Evolutionary conservation across 2,888 invertebrate genomes (phyloP).

Genomic region (Mythimna impura): DNA sequence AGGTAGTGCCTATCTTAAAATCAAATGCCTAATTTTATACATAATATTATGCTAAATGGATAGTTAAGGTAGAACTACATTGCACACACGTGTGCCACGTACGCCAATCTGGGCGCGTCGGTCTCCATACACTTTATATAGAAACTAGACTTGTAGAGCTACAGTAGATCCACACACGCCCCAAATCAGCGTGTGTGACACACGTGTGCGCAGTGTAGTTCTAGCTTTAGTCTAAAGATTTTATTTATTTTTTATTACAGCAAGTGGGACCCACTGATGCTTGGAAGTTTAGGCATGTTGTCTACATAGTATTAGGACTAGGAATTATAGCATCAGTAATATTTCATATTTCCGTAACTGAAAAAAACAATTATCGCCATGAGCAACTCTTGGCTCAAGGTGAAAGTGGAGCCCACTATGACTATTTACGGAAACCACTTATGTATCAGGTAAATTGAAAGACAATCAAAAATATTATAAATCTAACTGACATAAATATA

Average conservation of each 20-base stretch:
- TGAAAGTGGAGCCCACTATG: conserved; percentile 75
- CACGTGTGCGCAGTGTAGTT: too few species aligned
- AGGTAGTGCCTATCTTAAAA: neutral
- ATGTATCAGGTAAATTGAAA: conserved; percentile 82
- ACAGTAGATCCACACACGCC: too few species aligned
- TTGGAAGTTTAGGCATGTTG: conserved; percentile 92
- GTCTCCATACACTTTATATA: too few species aligned
- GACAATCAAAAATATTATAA: neutral
- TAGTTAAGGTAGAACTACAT: too few species aligned
- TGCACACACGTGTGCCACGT: too few species aligned
- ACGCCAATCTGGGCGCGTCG: too few species aligned
- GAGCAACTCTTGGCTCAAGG: conserved; percentile 70
- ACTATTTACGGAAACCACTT: conserved; percentile 78
- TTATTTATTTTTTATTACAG: conserved; percentile 68
- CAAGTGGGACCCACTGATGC: conserved; percentile 92
- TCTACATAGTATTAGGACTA: conserved; percentile 92
- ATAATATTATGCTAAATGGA: neutral
- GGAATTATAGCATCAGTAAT: conserved; percentile 92
- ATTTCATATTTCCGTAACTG: conserved; percentile 94
- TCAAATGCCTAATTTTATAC: neutral
- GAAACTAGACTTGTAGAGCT: too few species aligned
- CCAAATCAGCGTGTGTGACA: too few species aligned
- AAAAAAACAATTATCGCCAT: conserved; percentile 81
- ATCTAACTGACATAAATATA: neutral
- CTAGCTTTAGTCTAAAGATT: too few species aligned